Conservation (phyloP, 1,140 invertebrate genomes). For the Dufourea novaeangliae region DNA sequence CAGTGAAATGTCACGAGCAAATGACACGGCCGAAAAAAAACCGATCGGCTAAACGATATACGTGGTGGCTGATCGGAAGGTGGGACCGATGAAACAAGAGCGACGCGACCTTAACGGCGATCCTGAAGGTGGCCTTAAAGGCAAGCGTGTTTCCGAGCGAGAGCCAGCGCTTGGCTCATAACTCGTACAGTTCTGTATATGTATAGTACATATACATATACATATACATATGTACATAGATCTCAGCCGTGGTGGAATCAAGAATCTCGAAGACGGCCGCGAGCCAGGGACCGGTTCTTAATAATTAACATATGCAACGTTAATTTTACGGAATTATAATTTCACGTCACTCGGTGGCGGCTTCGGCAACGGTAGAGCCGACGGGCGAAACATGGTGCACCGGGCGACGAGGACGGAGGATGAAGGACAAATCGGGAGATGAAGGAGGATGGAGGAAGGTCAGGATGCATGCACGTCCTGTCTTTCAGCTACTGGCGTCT, state of each 20-base stretch:
- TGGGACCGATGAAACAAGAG: background rate
- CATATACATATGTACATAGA: background rate
- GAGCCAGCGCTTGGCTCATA: slow-evolving; percentile 19
- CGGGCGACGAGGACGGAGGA: slow-evolving; percentile 23
- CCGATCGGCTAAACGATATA: slow-evolving; percentile 10
- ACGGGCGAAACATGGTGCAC: slow-evolving; percentile 52
- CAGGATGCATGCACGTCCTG: slow-evolving; percentile 28
- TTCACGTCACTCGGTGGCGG: slow-evolving; percentile 69
- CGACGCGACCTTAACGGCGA: background rate
- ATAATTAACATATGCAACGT: slow-evolving; percentile 79
- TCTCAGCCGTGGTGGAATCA: slow-evolving; percentile 10
- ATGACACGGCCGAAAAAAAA: background rate
- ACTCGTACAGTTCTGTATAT: slow-evolving; percentile 15
- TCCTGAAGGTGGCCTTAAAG: background rate
- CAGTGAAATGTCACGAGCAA: slow-evolving; percentile 23
- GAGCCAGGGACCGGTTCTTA: slow-evolving; percentile 70
- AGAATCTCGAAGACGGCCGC: slow-evolving; percentile 52
- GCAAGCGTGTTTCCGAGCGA: slow-evolving; percentile 10
- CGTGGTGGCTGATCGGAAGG: background rate
- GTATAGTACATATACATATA: background rate
- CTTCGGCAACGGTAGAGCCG: slow-evolving; percentile 46
- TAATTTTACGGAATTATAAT: slow-evolving; percentile 80
- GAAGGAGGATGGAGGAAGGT: slow-evolving; percentile 32
- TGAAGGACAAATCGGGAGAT: slow-evolving; percentile 48
- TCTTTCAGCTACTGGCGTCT: slow-evolving; percentile 42